These are phyloP conservation scores for Dendrocincla tyrannina DNA, from an alignment of 2,797 vertebrate species.

Conservation along the genomic window DNA sequence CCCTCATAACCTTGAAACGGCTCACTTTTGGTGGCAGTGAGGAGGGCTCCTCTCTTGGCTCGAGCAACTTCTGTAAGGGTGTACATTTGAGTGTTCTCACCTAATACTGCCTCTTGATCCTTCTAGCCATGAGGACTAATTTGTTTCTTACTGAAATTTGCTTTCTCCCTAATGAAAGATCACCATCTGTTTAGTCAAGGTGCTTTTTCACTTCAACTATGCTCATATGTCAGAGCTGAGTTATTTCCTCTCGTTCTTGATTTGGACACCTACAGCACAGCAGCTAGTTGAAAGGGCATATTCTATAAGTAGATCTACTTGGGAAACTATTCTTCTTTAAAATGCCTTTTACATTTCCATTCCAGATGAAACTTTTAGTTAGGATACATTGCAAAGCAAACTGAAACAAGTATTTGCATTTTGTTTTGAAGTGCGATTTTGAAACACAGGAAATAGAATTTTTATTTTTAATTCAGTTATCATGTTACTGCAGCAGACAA, in stretches of 20 bases:
- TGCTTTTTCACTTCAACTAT: background rate
- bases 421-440: background rate
- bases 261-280: constrained; percentile 63
- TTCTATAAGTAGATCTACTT: background rate
- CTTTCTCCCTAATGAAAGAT: constrained; percentile 57
- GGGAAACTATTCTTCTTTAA: background rate
- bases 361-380: background rate
- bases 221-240: background rate
- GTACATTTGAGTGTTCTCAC: background rate
- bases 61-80: background rate
- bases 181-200: constrained; percentile 68
- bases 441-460: background rate
- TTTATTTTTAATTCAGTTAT: background rate
- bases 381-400: background rate
- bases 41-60: background rate
- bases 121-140: constrained; percentile 41
- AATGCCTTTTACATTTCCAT: background rate
- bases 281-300: constrained; percentile 59
- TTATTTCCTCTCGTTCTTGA: constrained; percentile 43
- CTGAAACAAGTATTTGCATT: background rate
- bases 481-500: background rate
- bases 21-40: background rate
- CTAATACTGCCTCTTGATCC: background rate
- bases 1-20: constrained; percentile 43
- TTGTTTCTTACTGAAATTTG: constrained; percentile 20